Base-by-base conservation (phyloP, 2,797 vertebrate genomes). In the Sitta carolinensis region DNA sequence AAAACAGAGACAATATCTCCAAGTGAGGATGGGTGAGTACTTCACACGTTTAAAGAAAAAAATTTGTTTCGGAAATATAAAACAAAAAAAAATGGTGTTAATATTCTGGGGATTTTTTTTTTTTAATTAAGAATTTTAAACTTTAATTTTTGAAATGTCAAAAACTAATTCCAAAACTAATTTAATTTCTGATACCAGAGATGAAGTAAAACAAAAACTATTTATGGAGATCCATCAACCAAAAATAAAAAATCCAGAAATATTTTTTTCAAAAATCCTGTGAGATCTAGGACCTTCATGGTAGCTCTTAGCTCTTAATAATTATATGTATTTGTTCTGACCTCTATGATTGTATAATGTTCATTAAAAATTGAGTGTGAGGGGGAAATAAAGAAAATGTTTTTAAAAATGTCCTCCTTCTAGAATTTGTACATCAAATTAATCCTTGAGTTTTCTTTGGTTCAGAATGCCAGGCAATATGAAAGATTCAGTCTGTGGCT, bases 381-480 rank as follows among this genome's bases (percentile, higher is more conserved):
- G 29, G 9, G 4, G 0, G 2, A 50, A 75, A 72, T 4, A 38
- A 7, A 25, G 3, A 59, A 10, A 12, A 9, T 16, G 69, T 81
- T 54, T 2, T 20, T 8, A 1, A 1, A 8, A 62, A 57, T 5
- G 2, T 43, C 11, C 3, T 20, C 5, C 9, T n/a, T 48, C 26
- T 70, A 27, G 3, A 57, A 63, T 50, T 66, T 78, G 6, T 47
- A 43, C 10, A 75, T 8, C 27, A 75, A 54, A 66, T 64, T 61
- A 68, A 42, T 21, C 14, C 67, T 74, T 55, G 20, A 45, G 14
- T 17, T 19, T 4, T 13, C 18, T 78, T 22, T 61, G 17, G 22
- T 84, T 86, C 30, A 81, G 22, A 10, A 67, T 64, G 11, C 1
- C 8, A 45, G 12, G 4, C 15, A 40, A 61, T 5, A 50, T 11